phyloP scores from a whole-genome alignment of 2,888 invertebrate genomes.

The Drosophila helvetica region DNA sequence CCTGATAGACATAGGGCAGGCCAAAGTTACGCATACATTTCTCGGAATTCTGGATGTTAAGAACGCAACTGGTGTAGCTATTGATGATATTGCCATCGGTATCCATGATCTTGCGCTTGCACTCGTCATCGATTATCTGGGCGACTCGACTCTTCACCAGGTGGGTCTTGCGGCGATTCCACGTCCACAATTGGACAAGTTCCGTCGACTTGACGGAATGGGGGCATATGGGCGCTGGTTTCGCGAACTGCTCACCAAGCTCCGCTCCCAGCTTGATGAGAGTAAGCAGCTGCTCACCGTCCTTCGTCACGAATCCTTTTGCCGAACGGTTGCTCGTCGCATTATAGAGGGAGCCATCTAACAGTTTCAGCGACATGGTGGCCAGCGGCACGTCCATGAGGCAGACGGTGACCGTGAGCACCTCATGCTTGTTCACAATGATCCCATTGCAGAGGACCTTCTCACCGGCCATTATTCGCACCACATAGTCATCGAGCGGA shows the following conservation, averaged over 20 bases:
- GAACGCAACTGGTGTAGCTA: slow-evolving; percentile 22
- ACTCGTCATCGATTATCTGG: not conserved
- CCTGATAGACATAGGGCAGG: slow-evolving; percentile 31
- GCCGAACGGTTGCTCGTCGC: not conserved
- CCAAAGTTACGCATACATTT: slow-evolving; percentile 30
- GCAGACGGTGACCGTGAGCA: slow-evolving; percentile 17
- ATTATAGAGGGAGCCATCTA: slow-evolving; percentile 7
- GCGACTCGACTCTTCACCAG: not conserved
- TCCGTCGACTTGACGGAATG: not conserved
- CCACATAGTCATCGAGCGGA: slow-evolving; percentile 19
- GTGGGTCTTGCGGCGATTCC: not conserved
- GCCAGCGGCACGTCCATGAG: not conserved
- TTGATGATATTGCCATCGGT: not conserved
- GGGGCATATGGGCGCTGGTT: slow-evolving; percentile 18
- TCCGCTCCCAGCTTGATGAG: slow-evolving; percentile 6
- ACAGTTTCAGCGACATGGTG: slow-evolving; percentile 6
- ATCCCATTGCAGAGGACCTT: slow-evolving; percentile 35
- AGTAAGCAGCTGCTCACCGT: not conserved
- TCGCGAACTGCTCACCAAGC: not conserved
- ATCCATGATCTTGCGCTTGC: slow-evolving; percentile 1
- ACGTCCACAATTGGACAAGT: slow-evolving; percentile 13
- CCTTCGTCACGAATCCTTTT: not conserved
- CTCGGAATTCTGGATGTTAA: not conserved
- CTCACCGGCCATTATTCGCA: not conserved
- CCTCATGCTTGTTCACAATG: slow-evolving; percentile 5